Evolutionary conservation across 2,797 vertebrate genomes (phyloP).

Genomic region (Hemibagrus guttatus): DNA sequence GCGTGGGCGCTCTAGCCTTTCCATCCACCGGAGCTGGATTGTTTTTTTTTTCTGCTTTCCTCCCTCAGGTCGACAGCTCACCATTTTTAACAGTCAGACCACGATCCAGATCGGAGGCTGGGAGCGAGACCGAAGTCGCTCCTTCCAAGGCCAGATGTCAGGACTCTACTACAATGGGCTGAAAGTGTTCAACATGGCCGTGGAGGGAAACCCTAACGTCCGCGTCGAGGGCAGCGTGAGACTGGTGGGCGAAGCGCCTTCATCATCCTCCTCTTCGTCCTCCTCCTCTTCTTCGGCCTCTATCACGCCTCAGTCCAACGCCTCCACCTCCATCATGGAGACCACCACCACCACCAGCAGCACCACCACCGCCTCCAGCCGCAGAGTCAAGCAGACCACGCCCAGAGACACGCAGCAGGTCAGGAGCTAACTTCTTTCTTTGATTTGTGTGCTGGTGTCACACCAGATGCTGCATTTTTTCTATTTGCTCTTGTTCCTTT

Average conservation of each 20-base stretch:
- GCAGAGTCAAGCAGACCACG: slow-evolving; percentile 88
- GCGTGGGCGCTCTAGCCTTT: slow-evolving; percentile 79
- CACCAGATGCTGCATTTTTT: too few species aligned
- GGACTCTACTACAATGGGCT: slow-evolving; percentile 99
- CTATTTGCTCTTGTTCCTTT: too few species aligned
- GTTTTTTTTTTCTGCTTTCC: slow-evolving; percentile 71
- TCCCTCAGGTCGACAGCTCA: slow-evolving; percentile 96
- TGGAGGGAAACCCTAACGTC: slow-evolving; percentile 95
- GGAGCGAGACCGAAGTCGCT: slow-evolving; percentile 90
- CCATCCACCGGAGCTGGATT: slow-evolving; percentile 95
- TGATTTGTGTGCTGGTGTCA: background rate
- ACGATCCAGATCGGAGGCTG: slow-evolving; percentile 99
- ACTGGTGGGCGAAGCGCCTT: slow-evolving; percentile 94
- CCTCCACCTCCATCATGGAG: slow-evolving; percentile 96
- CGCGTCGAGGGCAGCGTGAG: slow-evolving; percentile 93
- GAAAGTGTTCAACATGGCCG: slow-evolving; percentile 99
- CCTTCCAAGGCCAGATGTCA: slow-evolving; percentile 98
- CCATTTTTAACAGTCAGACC: slow-evolving; percentile 99
- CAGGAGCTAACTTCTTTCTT: slow-evolving; percentile 54
- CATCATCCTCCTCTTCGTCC: slow-evolving; percentile 63
- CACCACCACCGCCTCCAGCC: slow-evolving; percentile 85
- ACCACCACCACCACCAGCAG: slow-evolving; percentile 86
- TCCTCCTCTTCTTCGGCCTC: slow-evolving; percentile 77
- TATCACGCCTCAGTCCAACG: slow-evolving; percentile 95
- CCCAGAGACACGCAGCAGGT: slow-evolving; percentile 90